phyloP scores from a whole-genome alignment of 2,113 vertebrate genomes.

The Litocranius walleri region DNA sequence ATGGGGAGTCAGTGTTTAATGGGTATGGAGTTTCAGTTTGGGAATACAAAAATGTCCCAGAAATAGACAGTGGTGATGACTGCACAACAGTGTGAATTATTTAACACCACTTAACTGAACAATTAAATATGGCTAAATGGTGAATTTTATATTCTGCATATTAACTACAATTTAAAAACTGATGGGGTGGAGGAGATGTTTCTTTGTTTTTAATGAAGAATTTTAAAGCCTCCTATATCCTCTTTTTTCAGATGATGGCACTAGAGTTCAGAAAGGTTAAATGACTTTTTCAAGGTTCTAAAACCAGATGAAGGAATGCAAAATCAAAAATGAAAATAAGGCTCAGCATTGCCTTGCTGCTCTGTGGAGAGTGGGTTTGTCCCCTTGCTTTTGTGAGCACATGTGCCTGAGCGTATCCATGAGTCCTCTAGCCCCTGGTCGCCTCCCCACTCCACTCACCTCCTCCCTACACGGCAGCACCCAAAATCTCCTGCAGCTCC shows the following conservation, averaged over 20 bases:
- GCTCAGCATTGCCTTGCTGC: not conserved
- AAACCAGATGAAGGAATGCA: not conserved
- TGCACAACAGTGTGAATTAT: not conserved
- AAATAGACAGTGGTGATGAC: not conserved
- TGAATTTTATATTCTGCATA: not conserved
- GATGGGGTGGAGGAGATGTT: not conserved
- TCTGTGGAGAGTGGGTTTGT: not conserved
- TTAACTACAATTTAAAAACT: not conserved
- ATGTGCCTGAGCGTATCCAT: not conserved
- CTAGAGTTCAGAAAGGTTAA: not conserved
- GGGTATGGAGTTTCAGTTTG: not conserved
- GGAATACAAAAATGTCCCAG: not conserved
- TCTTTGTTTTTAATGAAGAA: not conserved
- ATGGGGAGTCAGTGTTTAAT: not conserved
- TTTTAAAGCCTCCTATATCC: not conserved
- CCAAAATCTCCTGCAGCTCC: not conserved
- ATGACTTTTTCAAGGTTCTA: not conserved
- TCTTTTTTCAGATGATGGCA: not conserved
- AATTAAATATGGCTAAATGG: not conserved
- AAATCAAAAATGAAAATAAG: not conserved
- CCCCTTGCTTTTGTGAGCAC: not conserved
- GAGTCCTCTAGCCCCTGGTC: not conserved
- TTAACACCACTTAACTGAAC: not conserved
- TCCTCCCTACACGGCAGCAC: not conserved
- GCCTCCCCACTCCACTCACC: not conserved